These are phyloP conservation scores for Oxystoma pomonae DNA, from an alignment of 2,888 invertebrate species.

Conservation along the genomic window DNA sequence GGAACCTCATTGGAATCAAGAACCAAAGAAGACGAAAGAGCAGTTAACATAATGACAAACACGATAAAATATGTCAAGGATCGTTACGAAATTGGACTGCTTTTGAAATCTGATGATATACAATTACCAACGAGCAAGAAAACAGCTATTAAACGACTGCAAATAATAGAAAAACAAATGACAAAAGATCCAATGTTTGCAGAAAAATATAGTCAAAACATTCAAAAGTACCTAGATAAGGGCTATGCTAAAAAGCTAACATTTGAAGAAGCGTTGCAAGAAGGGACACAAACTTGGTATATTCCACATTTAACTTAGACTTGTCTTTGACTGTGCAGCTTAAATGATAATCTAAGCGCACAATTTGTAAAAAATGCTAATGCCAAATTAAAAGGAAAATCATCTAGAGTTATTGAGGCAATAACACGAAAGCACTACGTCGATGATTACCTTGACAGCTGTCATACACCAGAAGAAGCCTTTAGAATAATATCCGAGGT, in stretches of 20 bases:
- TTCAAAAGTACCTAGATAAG: background rate
- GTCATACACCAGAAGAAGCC: slow-evolving; percentile 24
- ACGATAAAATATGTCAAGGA: too few species aligned
- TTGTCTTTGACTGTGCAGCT: background rate
- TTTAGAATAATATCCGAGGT: slow-evolving; percentile 9
- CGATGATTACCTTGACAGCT: slow-evolving; percentile 24
- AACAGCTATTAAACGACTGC: too few species aligned
- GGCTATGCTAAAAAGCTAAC: background rate
- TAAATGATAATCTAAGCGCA: slow-evolving; percentile 7
- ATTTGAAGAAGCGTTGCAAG: background rate
- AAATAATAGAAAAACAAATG: too few species aligned
- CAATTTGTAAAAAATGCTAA: slow-evolving; percentile 26
- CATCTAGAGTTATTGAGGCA: slow-evolving; percentile 3
- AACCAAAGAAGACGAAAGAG: too few species aligned
- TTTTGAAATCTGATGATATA: too few species aligned
- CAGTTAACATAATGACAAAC: too few species aligned
- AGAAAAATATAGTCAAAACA: too few species aligned
- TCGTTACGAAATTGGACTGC: too few species aligned
- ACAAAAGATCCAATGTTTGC: too few species aligned
- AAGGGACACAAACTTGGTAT: background rate
- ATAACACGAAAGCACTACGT: too few species aligned
- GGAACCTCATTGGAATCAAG: too few species aligned
- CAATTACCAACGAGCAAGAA: too few species aligned
- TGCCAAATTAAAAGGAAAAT: slow-evolving; percentile 1
- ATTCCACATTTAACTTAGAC: background rate